Percentiles rank a stretch among this genome's conserved stretches.
phyloP scores from a whole-genome alignment of 2,797 vertebrate species.

The Gymnothorax javanicus region DNA sequence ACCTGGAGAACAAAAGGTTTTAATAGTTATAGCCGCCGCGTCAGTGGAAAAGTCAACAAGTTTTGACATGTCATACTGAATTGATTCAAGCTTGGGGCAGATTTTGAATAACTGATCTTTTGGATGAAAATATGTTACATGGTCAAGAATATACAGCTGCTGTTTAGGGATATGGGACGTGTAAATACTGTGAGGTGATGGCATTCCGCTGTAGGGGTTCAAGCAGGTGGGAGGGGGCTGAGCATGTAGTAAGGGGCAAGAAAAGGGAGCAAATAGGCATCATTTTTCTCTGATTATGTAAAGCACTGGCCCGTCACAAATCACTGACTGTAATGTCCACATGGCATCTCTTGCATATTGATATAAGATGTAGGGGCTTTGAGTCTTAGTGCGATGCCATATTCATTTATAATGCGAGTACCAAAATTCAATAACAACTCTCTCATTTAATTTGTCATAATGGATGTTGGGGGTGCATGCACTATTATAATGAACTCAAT shows the following conservation, averaged over 20 bases:
- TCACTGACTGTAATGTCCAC: constrained; percentile 55
- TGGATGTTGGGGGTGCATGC: neutral
- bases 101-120: constrained; percentile 42
- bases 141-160: constrained; percentile 30
- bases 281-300: constrained; percentile 47
- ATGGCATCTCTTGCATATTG: neutral
- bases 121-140: constrained; percentile 45
- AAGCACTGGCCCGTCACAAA: constrained; percentile 42
- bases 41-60: neutral
- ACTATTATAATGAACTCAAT: neutral
- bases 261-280: constrained; percentile 36
- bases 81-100: constrained; percentile 20
- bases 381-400: neutral
- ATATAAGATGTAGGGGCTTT: neutral
- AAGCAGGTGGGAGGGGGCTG: neutral
- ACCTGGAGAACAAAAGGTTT: neutral
- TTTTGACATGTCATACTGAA: neutral
- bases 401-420: neutral
- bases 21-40: neutral
- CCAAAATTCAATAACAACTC: neutral
- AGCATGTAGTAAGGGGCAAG: neutral
- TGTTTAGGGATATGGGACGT: constrained; percentile 14
- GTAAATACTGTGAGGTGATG: constrained; percentile 48
- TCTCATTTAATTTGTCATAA: neutral
- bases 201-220: constrained; percentile 27